Percentiles rank a stretch among this genome's conserved stretches.
These are phyloP conservation scores for Cyprinodon variegatus DNA, from an alignment of 2,113 vertebrate genomes.

Conservation along the genomic window DNA sequence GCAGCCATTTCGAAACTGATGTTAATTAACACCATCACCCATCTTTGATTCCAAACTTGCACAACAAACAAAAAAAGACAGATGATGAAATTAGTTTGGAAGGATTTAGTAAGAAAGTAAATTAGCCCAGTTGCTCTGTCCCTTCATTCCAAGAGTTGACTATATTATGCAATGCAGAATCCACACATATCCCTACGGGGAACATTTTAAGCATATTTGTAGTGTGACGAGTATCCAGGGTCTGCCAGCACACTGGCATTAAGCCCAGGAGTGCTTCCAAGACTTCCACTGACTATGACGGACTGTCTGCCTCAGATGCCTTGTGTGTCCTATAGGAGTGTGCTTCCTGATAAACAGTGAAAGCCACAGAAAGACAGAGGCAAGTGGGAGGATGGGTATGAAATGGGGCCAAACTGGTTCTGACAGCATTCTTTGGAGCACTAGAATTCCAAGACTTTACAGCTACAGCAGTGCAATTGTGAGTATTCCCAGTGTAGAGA, in stretches of 20 bases:
- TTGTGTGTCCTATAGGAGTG: conserved; percentile 20
- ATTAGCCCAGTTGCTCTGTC: conserved; percentile 35
- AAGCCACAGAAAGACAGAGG: conserved; percentile 37
- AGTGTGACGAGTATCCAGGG: conserved; percentile 42
- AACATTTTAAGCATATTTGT: conserved; percentile 69
- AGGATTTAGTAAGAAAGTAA: conserved; percentile 47
- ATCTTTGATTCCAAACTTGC: conserved; percentile 13
- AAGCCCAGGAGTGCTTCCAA: conserved; percentile 58
- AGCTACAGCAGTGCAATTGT: conserved; percentile 6
- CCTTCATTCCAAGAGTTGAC: conserved; percentile 37
- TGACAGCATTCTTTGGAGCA: conserved; percentile 68
- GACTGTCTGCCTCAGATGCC: conserved; percentile 45
- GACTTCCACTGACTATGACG: conserved; percentile 61
- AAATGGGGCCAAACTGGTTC: conserved; percentile 61
- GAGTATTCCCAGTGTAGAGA: conserved; percentile 11
- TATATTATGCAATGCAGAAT: conserved; percentile 64
- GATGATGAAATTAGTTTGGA: conserved; percentile 14
- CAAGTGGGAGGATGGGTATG: conserved; percentile 58
- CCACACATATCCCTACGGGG: conserved; percentile 35
- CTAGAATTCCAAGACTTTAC: conserved; percentile 61
- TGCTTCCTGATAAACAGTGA: conserved; percentile 42
- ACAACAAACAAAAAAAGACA: conserved; percentile 53
- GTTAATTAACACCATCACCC: conserved; percentile 13
- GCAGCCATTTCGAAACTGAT: conserved; percentile 15
- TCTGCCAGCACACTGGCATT: conserved; percentile 57